Evolutionary conservation across 1,140 invertebrate genomes (phyloP).

Genomic region (Dysdera silvatica): DNA sequence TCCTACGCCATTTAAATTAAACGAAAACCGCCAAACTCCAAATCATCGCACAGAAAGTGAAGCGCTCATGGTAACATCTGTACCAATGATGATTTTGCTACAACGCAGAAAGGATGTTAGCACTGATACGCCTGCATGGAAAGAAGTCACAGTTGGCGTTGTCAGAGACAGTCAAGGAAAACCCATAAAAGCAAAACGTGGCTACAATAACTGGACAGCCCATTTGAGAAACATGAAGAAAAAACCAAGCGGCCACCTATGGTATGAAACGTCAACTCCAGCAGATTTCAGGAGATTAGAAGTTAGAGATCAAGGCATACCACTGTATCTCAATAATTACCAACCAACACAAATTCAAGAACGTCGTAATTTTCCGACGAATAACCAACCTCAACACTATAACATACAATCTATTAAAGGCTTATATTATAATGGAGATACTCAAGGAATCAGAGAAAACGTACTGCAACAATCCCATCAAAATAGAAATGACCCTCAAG

Average conservation of each 20-base stretch:
- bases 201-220: slow-evolving; percentile 28
- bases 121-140: slow-evolving; percentile 15
- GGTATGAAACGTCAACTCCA: slow-evolving; percentile 19
- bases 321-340: slow-evolving; percentile 1
- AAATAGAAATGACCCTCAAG: too few relatives aligned
- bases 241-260: slow-evolving; percentile 14
- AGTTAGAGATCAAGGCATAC: not conserved
- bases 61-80: slow-evolving; percentile 20
- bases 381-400: too few relatives aligned
- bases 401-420: too few relatives aligned
- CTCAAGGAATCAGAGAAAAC: too few relatives aligned
- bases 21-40: too few relatives aligned
- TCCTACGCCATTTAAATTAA: too few relatives aligned
- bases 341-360: slow-evolving; percentile 16
- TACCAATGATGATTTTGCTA: slow-evolving; percentile 15
- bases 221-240: slow-evolving; percentile 14
- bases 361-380: slow-evolving; percentile 10
- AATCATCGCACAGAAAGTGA: too few relatives aligned
- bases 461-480: too few relatives aligned
- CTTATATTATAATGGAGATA: too few relatives aligned
- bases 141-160: slow-evolving; percentile 22
- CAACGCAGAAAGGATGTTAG: slow-evolving; percentile 4
- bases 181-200: slow-evolving; percentile 15
- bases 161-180: slow-evolving; percentile 23
- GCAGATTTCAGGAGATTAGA: not conserved